Base-by-base conservation (phyloP, 2,797 vertebrate species). In the Crenuchus spilurus region DNA sequence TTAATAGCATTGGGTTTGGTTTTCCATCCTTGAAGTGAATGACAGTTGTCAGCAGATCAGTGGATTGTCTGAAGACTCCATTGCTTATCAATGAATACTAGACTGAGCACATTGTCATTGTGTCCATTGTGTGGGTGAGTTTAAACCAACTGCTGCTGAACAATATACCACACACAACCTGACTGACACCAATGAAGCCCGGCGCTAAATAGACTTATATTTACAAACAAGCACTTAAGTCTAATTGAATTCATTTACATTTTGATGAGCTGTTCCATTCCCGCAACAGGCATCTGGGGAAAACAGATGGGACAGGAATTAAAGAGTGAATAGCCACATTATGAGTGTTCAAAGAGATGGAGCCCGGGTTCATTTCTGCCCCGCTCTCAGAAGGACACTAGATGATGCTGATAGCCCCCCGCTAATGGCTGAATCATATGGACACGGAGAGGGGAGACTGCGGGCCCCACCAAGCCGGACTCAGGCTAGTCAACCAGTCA, bases 191-290 rank as follows among this genome's bases (percentile, higher is more conserved):
- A 62, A 46, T 60, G 69, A 49, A 77, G 72, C 68, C 55, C 54
- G 62, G 52, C 20, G 11, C 72, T 63, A 82, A 75, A 81, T 63
- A 77, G 79, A 74, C 72, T 78, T 80, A 80, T 80, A 82, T 82
- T 82, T 76, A 78, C 77, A 76, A 84, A 84, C 72, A 81, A 81
- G 35, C 70, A 74, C 79, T 81, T 79, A 74, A 72, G 74, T 77
- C 51, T 81, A 79, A 85, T 75, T 80, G 67, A 80, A 82, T 74
- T 82, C 52, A 84, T 84, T 81, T 79, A 72, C 79, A 84, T 85
- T 80, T 82, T 85, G 74, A 75, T 83, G 75, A 83, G 75, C 69
- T 83, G 72, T 78, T 82, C 78, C 74, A 67, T 78, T 72, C 71
- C 52, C 69, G 78, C 78, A 83, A 83, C 81, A 80, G 72, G 81